A percentile compares a stretch with the other conserved stretches of the same genome.
These are phyloP conservation scores for Cettia cetti DNA, from an alignment of 2,113 vertebrate species.

Conservation along the genomic window DNA sequence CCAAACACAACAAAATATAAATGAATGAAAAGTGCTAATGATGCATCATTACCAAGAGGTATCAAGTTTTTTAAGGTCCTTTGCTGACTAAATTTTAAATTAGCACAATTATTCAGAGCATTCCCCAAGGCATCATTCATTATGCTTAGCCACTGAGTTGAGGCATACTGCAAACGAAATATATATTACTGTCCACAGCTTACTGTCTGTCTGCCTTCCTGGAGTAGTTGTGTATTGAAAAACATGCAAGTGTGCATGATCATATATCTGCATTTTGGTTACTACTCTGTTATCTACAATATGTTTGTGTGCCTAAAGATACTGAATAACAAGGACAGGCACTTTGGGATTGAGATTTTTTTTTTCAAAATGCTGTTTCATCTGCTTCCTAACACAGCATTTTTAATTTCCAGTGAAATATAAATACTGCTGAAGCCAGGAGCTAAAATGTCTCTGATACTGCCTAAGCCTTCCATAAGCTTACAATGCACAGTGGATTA, in stretches of 20 bases:
- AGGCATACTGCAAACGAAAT: constrained; percentile 41
- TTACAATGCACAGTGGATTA: not conserved
- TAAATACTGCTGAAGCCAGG: not conserved
- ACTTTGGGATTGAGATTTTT: not conserved
- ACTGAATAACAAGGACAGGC: not conserved
- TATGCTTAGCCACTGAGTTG: constrained; percentile 53
- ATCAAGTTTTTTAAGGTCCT: constrained; percentile 71
- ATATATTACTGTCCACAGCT: constrained; percentile 12
- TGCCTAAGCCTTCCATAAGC: not conserved
- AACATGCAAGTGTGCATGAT: not conserved
- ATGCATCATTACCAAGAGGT: constrained; percentile 70
- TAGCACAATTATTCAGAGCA: constrained; percentile 72
- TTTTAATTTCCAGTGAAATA: not conserved
- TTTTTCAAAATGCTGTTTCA: not conserved
- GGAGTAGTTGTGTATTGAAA: not conserved
- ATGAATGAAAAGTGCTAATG: constrained; percentile 72
- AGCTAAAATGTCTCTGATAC: not conserved
- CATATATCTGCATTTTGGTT: not conserved
- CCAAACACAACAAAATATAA: constrained; percentile 79
- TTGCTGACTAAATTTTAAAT: constrained; percentile 76
- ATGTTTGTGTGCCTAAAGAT: not conserved
- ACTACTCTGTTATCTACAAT: not conserved
- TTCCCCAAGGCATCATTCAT: constrained; percentile 63
- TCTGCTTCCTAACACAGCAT: not conserved
- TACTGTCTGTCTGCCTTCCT: constrained; percentile 20